phyloP scores from a whole-genome alignment of 2,888 invertebrate species.

The Lycia hirtaria region DNA sequence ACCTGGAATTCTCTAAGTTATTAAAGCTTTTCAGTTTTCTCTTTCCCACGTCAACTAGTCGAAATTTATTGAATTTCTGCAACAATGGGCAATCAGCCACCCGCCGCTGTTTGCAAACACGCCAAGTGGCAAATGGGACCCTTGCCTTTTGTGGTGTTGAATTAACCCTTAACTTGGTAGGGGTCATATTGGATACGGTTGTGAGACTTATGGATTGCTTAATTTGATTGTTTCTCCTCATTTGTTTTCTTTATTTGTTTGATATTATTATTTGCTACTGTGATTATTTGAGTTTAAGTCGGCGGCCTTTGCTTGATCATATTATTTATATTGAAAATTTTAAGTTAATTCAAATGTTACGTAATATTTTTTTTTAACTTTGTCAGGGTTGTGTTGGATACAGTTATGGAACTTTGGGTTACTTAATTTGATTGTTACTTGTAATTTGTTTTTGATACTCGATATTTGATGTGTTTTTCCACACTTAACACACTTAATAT shows the following conservation, averaged over 20 bases:
- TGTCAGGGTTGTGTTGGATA: slow-evolving; percentile 2
- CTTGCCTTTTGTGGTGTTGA: slow-evolving; percentile 50
- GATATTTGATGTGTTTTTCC: background rate
- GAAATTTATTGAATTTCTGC: slow-evolving; percentile 35
- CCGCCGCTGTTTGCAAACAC: slow-evolving; percentile 73
- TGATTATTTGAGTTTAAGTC: no score
- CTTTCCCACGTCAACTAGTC: slow-evolving; percentile 41
- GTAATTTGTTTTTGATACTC: background rate
- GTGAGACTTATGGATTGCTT: slow-evolving; percentile 10
- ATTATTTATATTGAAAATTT: no score
- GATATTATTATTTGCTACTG: no score
- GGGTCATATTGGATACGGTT: slow-evolving; percentile 10
- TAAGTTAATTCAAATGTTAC: no score
- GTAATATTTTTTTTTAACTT: no score
- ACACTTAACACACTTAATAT: no score
- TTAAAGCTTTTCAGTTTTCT: slow-evolving; percentile 30
- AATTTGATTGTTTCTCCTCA: background rate
- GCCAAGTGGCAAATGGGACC: slow-evolving; percentile 42
- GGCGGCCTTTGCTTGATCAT: no score
- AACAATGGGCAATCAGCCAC: slow-evolving; percentile 79
- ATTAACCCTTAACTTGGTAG: slow-evolving; percentile 44
- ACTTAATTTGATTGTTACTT: slow-evolving; percentile 2
- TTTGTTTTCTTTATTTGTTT: background rate
- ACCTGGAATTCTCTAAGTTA: slow-evolving; percentile 20
- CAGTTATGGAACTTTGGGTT: slow-evolving; percentile 19